phyloP scores from a whole-genome alignment of 1,140 invertebrate species.

The Pararge aegeria region DNA sequence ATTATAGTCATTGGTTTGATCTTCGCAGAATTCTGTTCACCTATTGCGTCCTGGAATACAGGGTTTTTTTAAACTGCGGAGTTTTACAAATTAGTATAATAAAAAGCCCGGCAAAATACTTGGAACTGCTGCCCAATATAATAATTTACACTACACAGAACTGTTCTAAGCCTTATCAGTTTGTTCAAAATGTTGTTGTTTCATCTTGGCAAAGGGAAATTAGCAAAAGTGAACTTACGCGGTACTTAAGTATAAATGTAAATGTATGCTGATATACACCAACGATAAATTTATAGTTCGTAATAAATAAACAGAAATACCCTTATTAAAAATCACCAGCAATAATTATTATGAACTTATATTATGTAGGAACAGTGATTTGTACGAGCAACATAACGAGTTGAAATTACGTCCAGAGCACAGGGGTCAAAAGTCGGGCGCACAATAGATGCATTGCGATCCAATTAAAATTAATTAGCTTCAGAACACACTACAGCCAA shows the following conservation, averaged over 20 bases:
- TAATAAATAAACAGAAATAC: neutral
- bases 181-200: too few species aligned
- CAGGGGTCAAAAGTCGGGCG: slow-evolving; percentile 58
- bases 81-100: too few species aligned
- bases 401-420: slow-evolving; percentile 46
- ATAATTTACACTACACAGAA: too few species aligned
- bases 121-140: too few species aligned
- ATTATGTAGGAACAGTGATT: slow-evolving; percentile 33
- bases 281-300: neutral
- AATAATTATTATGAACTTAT: slow-evolving; percentile 25
- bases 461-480: slow-evolving; percentile 80
- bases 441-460: slow-evolving; percentile 72
- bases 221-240: too few species aligned
- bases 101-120: too few species aligned
- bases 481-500: slow-evolving; percentile 66
- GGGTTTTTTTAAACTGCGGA: neutral
- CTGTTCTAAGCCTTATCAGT: too few species aligned
- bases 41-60: neutral
- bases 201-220: too few species aligned
- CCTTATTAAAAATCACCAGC: slow-evolving; percentile 6
- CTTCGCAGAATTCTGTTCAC: too few species aligned
- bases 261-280: too few species aligned
- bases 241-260: too few species aligned
- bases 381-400: slow-evolving; percentile 40
- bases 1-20: too few species aligned